Percentiles rank a stretch among this genome's conserved stretches.
Evolutionary conservation across 2,888 invertebrate genomes (phyloP).

Genomic region (Rugalucina vietnamica): DNA sequence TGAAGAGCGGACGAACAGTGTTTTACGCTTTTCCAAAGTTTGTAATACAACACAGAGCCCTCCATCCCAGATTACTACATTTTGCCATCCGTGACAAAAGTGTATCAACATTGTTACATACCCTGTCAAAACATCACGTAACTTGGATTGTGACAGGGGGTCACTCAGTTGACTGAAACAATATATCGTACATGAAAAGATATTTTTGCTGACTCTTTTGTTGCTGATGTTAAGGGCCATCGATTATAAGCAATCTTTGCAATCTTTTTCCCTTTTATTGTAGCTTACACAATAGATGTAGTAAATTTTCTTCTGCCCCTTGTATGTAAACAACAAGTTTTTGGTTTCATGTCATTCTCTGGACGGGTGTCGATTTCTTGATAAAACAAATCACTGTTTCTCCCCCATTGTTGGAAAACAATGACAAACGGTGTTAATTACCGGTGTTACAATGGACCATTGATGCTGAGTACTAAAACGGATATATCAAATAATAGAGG

Average conservation of each 20-base stretch:
- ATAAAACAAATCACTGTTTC: slow-evolving; percentile 65
- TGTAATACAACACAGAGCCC: no score
- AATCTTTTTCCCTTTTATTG: slow-evolving; percentile 25
- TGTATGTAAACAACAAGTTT: slow-evolving; percentile 44
- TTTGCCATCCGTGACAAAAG: neutral
- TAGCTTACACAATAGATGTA: slow-evolving; percentile 20
- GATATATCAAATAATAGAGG: slow-evolving; percentile 12
- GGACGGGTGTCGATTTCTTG: slow-evolving; percentile 43
- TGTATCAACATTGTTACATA: neutral
- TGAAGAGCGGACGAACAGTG: no score
- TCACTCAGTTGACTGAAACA: neutral
- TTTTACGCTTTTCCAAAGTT: no score
- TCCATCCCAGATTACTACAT: no score
- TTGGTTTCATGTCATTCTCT: slow-evolving; percentile 58
- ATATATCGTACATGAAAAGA: neutral
- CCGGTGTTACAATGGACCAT: slow-evolving; percentile 50
- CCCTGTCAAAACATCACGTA: neutral
- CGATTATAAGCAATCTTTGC: slow-evolving; percentile 1
- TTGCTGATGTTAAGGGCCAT: slow-evolving; percentile 2
- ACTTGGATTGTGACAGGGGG: neutral
- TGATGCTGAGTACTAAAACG: slow-evolving; percentile 39
- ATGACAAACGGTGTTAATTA: slow-evolving; percentile 64
- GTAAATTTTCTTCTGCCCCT: slow-evolving; percentile 2
- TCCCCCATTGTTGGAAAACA: slow-evolving; percentile 68
- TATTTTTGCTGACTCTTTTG: neutral